phyloP scores from a whole-genome alignment of 2,113 vertebrate species.

The Psettodes erumei region DNA sequence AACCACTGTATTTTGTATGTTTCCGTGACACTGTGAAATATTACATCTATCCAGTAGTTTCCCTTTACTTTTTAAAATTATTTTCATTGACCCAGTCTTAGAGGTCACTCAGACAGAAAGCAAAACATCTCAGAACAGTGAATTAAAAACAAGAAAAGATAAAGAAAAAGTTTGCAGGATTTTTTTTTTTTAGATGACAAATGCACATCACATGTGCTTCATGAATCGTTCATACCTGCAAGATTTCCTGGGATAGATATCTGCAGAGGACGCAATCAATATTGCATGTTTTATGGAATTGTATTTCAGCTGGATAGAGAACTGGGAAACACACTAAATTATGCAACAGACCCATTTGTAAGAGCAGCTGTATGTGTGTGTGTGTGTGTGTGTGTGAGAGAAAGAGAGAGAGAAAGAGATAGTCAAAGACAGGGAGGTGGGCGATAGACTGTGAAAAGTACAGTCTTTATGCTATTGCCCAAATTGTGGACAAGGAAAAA shows the following conservation, averaged over 20 bases:
- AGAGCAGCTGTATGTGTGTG: conserved; percentile 47
- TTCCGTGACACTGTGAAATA: not conserved
- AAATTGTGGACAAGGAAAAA: not conserved
- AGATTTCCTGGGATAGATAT: conserved; percentile 46
- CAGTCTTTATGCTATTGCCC: no score
- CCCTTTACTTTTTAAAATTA: no score
- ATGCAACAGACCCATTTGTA: conserved; percentile 79
- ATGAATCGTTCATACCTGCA: conserved; percentile 17
- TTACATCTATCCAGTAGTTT: no score
- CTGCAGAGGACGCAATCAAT: conserved; percentile 71
- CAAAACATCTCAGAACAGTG: not conserved
- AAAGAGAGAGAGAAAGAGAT: not conserved
- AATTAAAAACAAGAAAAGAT: not conserved
- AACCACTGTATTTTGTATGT: not conserved
- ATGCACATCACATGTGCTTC: conserved; percentile 18
- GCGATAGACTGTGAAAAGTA: not conserved
- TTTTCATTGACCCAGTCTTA: no score
- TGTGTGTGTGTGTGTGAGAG: not conserved
- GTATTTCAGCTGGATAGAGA: conserved; percentile 77
- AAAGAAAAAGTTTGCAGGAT: no score
- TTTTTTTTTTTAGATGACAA: not conserved
- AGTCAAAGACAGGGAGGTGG: not conserved
- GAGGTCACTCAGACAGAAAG: no score
- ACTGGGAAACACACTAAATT: conserved; percentile 80
- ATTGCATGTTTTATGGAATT: conserved; percentile 78